Base-by-base conservation (phyloP, 2,113 vertebrate genomes). In the Prolemur simus region DNA sequence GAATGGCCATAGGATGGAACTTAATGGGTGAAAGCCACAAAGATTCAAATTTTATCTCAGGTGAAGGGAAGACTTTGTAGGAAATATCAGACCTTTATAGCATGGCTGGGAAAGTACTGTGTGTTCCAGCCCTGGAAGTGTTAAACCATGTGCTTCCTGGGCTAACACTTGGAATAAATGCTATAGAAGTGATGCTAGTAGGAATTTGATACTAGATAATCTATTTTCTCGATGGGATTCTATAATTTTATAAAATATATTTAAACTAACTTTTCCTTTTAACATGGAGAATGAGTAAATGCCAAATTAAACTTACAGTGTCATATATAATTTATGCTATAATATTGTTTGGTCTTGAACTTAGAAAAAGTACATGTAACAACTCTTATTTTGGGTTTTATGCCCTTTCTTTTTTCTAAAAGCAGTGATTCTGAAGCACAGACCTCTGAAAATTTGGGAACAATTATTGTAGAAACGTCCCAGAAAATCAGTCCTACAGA, bases 361-460 rank as follows among this genome's bases (percentile, higher is more conserved):
- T 93, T 92, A 52, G 94, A 80, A 66, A 20, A 82, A 20, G 5
- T 69, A 34, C 37, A 32, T 78, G 71, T 71, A 91, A 92, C 34
- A 85, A 13, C 18, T 89, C 60, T 71, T 87, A 18, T 95, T 92
- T 68, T 88, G n/a, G 56, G 47, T 93, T 77, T 95, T 93, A 8
- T 96, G 13, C 78, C 6, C 12, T 23, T 9, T 17, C 37, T 13
- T 73, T 47, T 32, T 47, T 5, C 0, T 10, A 88, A 25, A 95
- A 97, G 76, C 94, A 98, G 98, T 98, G 98, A 98, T 94, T 96
- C 96, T 96, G 98, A 98, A 98, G 94, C 91, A 95, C 95, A 96
- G 91, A 4, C 42, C 84, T 97, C 96, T 96, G 96, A 97, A 96
- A 98, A 94, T 96, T 95, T 98, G 90, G 97, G 96, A 95, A 97